Evolutionary conservation across 2,888 invertebrate species (phyloP).

Genomic region (Eupelmus urozonus): DNA sequence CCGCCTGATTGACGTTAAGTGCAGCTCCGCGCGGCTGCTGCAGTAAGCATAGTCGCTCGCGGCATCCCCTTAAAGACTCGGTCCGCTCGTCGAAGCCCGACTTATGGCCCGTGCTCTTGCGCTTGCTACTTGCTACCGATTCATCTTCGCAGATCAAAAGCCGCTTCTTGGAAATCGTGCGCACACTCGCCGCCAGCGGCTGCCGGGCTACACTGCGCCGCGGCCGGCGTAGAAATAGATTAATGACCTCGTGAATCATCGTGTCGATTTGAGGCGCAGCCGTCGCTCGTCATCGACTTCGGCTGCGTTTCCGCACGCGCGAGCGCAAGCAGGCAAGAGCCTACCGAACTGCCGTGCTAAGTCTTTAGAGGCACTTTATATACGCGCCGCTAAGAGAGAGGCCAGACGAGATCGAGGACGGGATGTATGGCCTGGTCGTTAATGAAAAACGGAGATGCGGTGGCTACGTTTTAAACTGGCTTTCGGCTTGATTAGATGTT

Average conservation of each 20-base stretch:
- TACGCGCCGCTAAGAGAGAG: not conserved
- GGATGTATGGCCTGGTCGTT: not conserved
- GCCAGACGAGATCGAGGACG: not conserved
- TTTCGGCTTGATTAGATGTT: no score
- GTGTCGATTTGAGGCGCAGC: slow-evolving; percentile 71
- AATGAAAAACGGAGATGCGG: slow-evolving; percentile 40
- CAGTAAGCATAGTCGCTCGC: no score
- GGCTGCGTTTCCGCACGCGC: slow-evolving; percentile 39
- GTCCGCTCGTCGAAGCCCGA: slow-evolving; percentile 59
- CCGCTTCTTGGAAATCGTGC: slow-evolving; percentile 73
- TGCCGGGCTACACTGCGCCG: slow-evolving; percentile 13
- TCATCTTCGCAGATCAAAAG: slow-evolving; percentile 75
- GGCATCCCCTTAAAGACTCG: slow-evolving; percentile 49
- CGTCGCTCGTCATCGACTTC: slow-evolving; percentile 63
- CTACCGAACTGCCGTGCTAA: slow-evolving; percentile 44
- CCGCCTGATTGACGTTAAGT: slow-evolving; percentile 35
- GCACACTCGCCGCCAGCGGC: slow-evolving; percentile 40
- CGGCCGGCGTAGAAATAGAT: slow-evolving; percentile 73
- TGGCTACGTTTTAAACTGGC: no score
- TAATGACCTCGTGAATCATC: slow-evolving; percentile 75
- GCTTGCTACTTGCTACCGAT: slow-evolving; percentile 67
- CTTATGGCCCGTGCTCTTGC: slow-evolving; percentile 44
- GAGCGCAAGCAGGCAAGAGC: no score
- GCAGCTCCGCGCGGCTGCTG: slow-evolving; percentile 26
- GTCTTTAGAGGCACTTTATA: slow-evolving; percentile 33